Conservation (phyloP, 1,140 invertebrate species). For the Chionoecetes opilio region DNA sequence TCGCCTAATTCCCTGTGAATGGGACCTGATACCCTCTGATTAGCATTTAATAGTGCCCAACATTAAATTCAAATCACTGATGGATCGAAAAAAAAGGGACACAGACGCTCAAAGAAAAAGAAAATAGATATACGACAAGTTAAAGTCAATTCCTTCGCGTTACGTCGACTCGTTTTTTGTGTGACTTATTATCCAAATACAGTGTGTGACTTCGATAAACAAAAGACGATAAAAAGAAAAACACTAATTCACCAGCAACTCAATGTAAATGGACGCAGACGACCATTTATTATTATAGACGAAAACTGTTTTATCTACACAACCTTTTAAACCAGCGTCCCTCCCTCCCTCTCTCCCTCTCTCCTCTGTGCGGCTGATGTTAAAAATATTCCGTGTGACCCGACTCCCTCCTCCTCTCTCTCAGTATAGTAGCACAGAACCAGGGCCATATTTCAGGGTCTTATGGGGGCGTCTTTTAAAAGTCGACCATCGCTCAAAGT, state of each 20-base stretch:
- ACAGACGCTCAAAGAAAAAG: neutral
- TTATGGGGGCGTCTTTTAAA: slow-evolving; percentile 52
- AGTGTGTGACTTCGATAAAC: neutral
- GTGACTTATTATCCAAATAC: too few relatives aligned
- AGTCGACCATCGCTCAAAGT: slow-evolving; percentile 61
- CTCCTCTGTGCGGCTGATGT: neutral
- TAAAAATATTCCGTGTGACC: neutral
- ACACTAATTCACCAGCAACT: neutral
- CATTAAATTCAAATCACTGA: neutral
- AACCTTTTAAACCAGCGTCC: neutral
- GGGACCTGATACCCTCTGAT: slow-evolving; percentile 31
- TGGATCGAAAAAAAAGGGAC: neutral
- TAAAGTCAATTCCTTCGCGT: neutral
- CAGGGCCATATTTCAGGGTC: slow-evolving; percentile 50
- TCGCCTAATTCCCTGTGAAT: slow-evolving; percentile 47
- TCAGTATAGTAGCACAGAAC: slow-evolving; percentile 28
- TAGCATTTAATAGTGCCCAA: neutral
- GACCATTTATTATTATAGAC: neutral
- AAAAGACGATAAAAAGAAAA: neutral
- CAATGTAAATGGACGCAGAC: neutral
- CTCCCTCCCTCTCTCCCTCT: neutral
- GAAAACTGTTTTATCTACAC: slow-evolving; percentile 8
- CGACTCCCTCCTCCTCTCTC: neutral
- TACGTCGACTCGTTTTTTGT: neutral
- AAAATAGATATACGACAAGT: neutral